Evolutionary conservation across 2,113 vertebrate species (phyloP).

Genomic region (Callocephalon fimbriatum): DNA sequence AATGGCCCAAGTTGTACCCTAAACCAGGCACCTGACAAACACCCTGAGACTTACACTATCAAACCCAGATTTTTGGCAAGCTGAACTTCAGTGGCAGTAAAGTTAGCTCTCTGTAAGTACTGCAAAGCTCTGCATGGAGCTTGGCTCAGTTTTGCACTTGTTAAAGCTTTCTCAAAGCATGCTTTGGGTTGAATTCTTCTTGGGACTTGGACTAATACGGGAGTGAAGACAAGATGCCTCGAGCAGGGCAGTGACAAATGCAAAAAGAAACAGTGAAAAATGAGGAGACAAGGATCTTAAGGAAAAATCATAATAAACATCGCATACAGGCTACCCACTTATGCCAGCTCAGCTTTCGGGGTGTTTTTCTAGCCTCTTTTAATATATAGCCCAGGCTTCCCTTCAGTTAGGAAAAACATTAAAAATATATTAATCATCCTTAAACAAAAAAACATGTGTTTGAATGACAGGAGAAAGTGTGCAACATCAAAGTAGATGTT

Average conservation of each 20-base stretch:
- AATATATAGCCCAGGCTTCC: conserved; percentile 64
- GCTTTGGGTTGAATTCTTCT: conserved; percentile 1
- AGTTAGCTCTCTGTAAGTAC: neutral
- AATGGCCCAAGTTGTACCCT: neutral
- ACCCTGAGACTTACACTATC: neutral
- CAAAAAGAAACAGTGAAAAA: conserved; percentile 55
- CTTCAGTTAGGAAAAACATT: conserved; percentile 59
- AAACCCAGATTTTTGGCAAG: neutral
- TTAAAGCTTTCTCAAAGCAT: neutral
- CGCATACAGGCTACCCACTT: conserved; percentile 26
- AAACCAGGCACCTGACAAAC: neutral
- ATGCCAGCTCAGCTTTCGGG: conserved; percentile 44
- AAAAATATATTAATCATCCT: conserved; percentile 69
- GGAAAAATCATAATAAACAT: conserved; percentile 59
- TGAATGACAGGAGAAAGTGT: conserved; percentile 40
- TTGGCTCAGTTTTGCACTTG: neutral
- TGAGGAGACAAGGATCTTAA: conserved; percentile 37
- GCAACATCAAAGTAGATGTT: conserved; percentile 1
- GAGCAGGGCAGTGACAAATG: conserved; percentile 35
- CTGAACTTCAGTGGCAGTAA: neutral
- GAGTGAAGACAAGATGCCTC: conserved; percentile 49
- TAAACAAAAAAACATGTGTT: conserved; percentile 60
- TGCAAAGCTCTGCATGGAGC: neutral
- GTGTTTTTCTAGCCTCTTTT: conserved; percentile 57
- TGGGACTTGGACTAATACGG: neutral